phyloP scores from a whole-genome alignment of 2,113 vertebrate species.

The Phyllopteryx taeniolatus region DNA sequence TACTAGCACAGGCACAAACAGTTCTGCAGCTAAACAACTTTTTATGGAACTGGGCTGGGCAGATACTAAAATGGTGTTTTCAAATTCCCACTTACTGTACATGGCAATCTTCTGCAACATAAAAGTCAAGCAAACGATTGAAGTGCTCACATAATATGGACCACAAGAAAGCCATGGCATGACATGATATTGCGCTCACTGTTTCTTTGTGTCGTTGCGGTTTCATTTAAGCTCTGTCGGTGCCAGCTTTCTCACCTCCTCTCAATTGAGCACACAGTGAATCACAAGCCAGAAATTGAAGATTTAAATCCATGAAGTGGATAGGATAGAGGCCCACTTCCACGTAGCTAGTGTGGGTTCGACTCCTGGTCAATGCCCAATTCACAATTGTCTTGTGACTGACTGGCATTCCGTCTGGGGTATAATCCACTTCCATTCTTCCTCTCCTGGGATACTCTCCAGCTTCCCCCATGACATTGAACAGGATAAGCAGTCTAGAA shows the following conservation, averaged over 20 bases:
- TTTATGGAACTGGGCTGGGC: not conserved
- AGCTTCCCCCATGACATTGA: not conserved
- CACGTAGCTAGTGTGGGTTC: not conserved
- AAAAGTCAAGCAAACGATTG: not conserved
- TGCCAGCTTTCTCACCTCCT: not conserved
- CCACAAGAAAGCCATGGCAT: not conserved
- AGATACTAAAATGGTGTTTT: not conserved
- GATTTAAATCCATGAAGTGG: not conserved
- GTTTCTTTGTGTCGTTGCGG: not conserved
- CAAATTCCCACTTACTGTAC: not conserved
- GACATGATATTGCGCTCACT: not conserved
- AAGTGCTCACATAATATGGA: not conserved
- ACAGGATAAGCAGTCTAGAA: not conserved
- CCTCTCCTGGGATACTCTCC: not conserved
- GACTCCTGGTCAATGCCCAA: not conserved
- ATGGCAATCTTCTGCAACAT: not conserved
- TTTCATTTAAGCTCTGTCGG: not conserved
- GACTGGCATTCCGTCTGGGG: not conserved
- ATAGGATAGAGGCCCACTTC: not conserved
- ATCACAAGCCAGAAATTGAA: not conserved
- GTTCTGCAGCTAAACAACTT: too few relatives aligned
- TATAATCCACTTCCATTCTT: not conserved
- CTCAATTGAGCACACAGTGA: not conserved
- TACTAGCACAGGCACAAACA: too few relatives aligned
- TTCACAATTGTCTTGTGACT: not conserved